Evolutionary conservation across 2,797 vertebrate species (phyloP).

Genomic region (Choloepus didactylus): DNA sequence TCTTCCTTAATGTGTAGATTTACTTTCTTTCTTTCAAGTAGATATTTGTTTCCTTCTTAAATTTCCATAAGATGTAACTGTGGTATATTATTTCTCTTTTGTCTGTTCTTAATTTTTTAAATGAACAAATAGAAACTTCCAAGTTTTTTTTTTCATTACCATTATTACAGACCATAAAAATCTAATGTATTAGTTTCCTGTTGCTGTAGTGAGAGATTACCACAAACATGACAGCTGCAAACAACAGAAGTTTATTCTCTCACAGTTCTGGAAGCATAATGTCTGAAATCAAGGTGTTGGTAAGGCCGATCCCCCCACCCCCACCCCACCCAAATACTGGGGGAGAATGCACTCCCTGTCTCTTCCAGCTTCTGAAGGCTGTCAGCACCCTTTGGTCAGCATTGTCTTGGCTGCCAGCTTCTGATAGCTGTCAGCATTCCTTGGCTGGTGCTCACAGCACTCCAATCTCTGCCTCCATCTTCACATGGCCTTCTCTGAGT

Average conservation of each 20-base stretch:
- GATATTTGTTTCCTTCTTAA: slow-evolving; percentile 10
- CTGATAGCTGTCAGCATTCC: background rate
- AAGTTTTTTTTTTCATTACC: background rate
- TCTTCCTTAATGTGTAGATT: background rate
- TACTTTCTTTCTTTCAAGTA: slow-evolving; percentile 2
- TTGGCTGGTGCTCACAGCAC: too few relatives aligned
- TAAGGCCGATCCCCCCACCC: background rate
- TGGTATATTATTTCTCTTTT: slow-evolving; percentile 35
- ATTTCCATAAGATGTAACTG: slow-evolving; percentile 9
- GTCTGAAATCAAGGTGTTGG: background rate
- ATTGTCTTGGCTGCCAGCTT: background rate
- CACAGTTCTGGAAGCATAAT: too few relatives aligned
- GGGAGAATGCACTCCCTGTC: too few relatives aligned
- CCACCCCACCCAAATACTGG: too few relatives aligned
- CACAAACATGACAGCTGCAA: background rate
- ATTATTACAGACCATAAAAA: background rate
- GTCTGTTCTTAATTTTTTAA: slow-evolving; percentile 17
- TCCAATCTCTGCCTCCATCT: background rate
- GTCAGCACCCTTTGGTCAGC: too few relatives aligned
- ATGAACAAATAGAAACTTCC: slow-evolving; percentile 26
- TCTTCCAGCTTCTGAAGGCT: too few relatives aligned
- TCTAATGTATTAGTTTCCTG: background rate
- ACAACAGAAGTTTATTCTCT: background rate
- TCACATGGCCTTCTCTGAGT: background rate
- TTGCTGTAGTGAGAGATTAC: background rate